Conservation (phyloP, 2,113 vertebrate genomes). For the Prolemur simus region DNA sequence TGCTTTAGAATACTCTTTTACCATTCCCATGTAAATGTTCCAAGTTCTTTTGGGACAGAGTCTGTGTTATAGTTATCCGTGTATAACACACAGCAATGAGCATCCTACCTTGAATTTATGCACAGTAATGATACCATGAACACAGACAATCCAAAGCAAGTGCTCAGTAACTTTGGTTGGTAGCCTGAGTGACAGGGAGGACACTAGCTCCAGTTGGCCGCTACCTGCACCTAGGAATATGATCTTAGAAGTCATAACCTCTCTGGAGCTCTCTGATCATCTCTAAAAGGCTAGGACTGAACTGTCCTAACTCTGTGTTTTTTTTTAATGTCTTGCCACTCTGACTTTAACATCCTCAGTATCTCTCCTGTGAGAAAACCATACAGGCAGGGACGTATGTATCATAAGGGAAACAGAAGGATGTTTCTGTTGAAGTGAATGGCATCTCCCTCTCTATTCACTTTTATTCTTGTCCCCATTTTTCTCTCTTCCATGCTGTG, state of each 20-base stretch:
- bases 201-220: not conserved
- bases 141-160: not conserved
- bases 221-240: not conserved
- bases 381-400: not conserved
- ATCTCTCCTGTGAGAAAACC: not conserved
- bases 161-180: not conserved
- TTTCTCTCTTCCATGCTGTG: not conserved
- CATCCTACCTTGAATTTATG: not conserved
- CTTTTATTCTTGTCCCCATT: not conserved
- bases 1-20: not conserved
- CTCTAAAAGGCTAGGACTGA: not conserved
- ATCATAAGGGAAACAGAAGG: not conserved
- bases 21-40: not conserved
- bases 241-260: not conserved
- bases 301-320: not conserved
- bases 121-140: not conserved
- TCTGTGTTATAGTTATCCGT: not conserved
- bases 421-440: not conserved
- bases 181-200: not conserved
- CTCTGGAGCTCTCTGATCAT: not conserved
- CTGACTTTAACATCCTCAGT: not conserved
- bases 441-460: not conserved
- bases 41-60: not conserved
- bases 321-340: not conserved
- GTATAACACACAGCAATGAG: not conserved